Base-by-base conservation (phyloP, 2,113 vertebrate species). In the Gnathonemus echidnorhynchus region DNA sequence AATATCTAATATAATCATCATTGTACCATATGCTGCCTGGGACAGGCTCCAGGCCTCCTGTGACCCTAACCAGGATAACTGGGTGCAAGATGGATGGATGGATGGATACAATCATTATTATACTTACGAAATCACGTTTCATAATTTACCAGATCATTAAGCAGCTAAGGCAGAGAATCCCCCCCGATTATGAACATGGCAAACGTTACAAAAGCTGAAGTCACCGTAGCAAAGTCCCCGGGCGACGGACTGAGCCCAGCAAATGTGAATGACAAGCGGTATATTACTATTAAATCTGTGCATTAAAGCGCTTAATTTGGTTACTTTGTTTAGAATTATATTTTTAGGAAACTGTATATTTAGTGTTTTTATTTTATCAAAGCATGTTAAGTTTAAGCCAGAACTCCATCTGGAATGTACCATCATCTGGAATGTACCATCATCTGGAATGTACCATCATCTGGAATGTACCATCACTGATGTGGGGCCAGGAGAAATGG, bases 91-190 rank as follows among this genome's bases (percentile, higher is more conserved):
- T 66, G 58, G n/a, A 56, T 21, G 53, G 53, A 66, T 58, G 56
- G 56, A 62, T 70, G 53, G 62, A 66, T 83, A 83, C 6, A 42
- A 83, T 83, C 31, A 83, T 42, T 45, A 45, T 83, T 45, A 83
- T 83, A 83, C 45, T 85, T 85, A n/a, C n/a, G 42, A 27, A 85
- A 85, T 48, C 15, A 83, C 39, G 45, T 48, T 48, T n/a, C 19
- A 46, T 85, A 85, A 85, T 85, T 85, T 39, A 85, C 9, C 19
- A 46, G 83, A 85, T 85, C 83, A 85, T 85, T 85, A 46, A 24
- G 45, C 24, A 85, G 83, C 21, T 45, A 8, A 48, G 24, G 19
- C 83, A 48, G 83, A 11, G 83, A 48, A 48, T 85, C 83, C 83
- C 17, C 21, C 83, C 21, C 8, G 21, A 48, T 85, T 48, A 85